Percentiles rank a stretch among this genome's conserved stretches.
These are phyloP conservation scores for Hoplodrina ambigua DNA, from an alignment of 2,888 invertebrate genomes.

Conservation along the genomic window DNA sequence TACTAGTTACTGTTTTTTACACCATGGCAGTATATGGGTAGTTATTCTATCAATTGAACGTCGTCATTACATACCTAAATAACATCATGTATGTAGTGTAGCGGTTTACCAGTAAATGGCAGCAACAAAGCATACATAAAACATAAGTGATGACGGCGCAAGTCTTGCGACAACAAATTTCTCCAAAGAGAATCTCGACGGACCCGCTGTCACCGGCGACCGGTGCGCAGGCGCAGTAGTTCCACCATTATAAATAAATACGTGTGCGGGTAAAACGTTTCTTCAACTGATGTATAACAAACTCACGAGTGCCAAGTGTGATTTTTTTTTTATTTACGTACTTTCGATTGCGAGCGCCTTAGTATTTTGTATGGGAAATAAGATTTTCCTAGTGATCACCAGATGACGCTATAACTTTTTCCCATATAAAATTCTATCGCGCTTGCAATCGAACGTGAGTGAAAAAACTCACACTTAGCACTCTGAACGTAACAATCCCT, in stretches of 20 bases:
- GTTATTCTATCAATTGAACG: conserved; percentile 16
- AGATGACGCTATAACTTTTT: no score
- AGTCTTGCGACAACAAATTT: conserved; percentile 79
- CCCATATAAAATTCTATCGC: no score
- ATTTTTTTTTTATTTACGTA: no score
- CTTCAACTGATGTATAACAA: conserved; percentile 11
- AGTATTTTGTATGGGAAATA: no score
- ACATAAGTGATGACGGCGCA: conserved; percentile 75
- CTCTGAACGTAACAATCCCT: conserved; percentile 32
- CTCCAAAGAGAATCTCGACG: conserved; percentile 82
- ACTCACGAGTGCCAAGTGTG: no score
- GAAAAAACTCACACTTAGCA: no score
- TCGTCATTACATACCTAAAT: conserved; percentile 62
- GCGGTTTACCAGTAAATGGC: conserved; percentile 62
- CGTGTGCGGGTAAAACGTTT: conserved; percentile 51
- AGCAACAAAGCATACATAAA: conserved; percentile 80
- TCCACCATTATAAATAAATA: conserved; percentile 57
- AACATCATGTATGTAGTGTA: conserved; percentile 58
- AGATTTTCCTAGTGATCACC: no score
- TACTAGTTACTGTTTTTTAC: neutral
- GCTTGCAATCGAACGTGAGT: no score
- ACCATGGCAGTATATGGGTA: neutral
- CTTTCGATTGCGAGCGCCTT: no score
- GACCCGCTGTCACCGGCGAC: conserved; percentile 72
- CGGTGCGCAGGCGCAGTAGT: conserved; percentile 60